A percentile compares a stretch with the other conserved stretches of the same genome.
Conservation (phyloP, 2,888 invertebrate genomes). For the Miltochrista miniata region DNA sequence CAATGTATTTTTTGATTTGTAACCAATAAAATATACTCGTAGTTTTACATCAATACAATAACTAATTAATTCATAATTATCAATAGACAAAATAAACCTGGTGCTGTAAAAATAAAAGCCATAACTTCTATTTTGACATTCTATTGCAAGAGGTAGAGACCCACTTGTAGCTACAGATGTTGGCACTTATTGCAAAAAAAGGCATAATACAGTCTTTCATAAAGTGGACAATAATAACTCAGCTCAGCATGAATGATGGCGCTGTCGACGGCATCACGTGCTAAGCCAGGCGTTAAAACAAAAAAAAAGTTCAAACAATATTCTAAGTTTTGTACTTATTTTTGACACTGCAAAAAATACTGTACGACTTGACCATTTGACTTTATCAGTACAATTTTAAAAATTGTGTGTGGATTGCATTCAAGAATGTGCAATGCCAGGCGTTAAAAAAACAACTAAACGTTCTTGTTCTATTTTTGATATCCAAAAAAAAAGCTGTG, state of each 20-base stretch:
- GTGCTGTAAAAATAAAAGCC: slow-evolving; percentile 4
- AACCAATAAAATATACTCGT: too few species aligned
- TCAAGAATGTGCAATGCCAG: too few species aligned
- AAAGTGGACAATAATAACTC: neutral
- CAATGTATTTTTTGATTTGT: too few species aligned
- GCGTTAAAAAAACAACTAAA: too few species aligned
- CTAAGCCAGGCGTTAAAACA: neutral
- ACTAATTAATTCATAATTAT: too few species aligned
- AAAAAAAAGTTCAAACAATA: slow-evolving; percentile 1
- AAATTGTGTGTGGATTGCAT: too few species aligned
- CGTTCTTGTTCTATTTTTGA: too few species aligned
- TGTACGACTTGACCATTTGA: slow-evolving; percentile 15
- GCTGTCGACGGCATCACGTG: slow-evolving; percentile 9
- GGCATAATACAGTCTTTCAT: too few species aligned
- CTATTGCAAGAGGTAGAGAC: too few species aligned
- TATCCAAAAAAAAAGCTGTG: slow-evolving; percentile 22
- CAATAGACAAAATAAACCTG: too few species aligned
- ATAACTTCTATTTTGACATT: slow-evolving; percentile 8
- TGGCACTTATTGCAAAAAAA: neutral
- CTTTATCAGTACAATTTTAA: slow-evolving; percentile 26
- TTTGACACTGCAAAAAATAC: slow-evolving; percentile 20
- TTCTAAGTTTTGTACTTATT: slow-evolving; percentile 12
- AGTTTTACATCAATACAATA: too few species aligned
- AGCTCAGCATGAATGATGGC: neutral
- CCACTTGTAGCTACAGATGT: neutral